Evolutionary conservation across 1,140 invertebrate species (phyloP).

Genomic region (Trachymyrmex septentrionalis): DNA sequence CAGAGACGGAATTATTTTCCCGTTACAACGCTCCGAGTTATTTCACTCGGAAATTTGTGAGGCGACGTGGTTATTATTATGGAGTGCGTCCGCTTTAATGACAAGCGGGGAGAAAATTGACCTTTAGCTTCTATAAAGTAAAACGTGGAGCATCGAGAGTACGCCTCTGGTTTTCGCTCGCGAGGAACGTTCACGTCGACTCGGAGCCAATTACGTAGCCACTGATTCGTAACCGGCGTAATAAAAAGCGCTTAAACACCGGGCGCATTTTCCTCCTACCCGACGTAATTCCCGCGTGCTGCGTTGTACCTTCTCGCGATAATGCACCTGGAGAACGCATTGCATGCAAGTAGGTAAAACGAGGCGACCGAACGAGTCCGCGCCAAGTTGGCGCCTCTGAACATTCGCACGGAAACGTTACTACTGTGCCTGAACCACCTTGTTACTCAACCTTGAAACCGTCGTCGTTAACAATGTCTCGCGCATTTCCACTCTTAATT

Average conservation of each 20-base stretch:
- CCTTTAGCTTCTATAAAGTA: constrained; percentile 5
- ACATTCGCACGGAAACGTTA: constrained; percentile 23
- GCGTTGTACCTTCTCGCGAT: constrained; percentile 18
- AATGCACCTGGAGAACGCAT: constrained; percentile 39
- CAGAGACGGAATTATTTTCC: constrained; percentile 25
- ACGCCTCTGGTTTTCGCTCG: constrained; percentile 6
- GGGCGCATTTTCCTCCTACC: constrained; percentile 35
- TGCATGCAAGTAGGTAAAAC: constrained; percentile 14
- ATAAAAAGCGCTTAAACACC: constrained; percentile 65
- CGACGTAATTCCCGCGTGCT: constrained; percentile 48
- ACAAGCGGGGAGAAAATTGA: background rate
- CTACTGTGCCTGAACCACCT: constrained; percentile 11
- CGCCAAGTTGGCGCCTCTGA: constrained; percentile 67
- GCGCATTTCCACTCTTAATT: constrained; percentile 2
- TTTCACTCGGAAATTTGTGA: constrained; percentile 14
- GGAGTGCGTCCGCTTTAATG: background rate
- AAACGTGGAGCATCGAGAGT: background rate
- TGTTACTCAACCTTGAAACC: constrained; percentile 64
- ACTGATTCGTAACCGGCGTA: constrained; percentile 37
- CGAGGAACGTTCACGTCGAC: constrained; percentile 4
- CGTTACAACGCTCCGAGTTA: background rate
- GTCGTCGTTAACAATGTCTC: constrained; percentile 24
- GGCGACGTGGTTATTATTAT: constrained; percentile 40
- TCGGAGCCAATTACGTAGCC: constrained; percentile 41
- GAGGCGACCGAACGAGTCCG: constrained; percentile 21